These are phyloP conservation scores for Poeciliopsis presidionis DNA, from an alignment of 2,797 vertebrate species.

Conservation along the genomic window DNA sequence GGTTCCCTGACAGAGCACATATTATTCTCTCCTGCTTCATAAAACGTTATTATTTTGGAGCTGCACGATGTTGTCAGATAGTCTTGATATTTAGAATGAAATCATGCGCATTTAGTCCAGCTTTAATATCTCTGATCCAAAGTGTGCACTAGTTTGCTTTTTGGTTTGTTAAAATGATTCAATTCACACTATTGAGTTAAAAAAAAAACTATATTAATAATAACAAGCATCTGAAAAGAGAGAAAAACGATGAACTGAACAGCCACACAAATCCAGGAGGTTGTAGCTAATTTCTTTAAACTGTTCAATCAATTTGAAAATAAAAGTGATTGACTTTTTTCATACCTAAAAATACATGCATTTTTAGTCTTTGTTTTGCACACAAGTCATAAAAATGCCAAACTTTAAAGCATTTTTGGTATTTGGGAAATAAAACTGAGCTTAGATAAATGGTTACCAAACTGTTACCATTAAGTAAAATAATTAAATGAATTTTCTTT, in stretches of 20 bases:
- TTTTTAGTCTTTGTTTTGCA: not conserved
- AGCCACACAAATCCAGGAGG: not conserved
- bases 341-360: not conserved
- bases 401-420: not conserved
- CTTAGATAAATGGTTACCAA: not conserved
- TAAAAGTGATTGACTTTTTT: not conserved
- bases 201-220: not conserved
- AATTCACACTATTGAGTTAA: not conserved
- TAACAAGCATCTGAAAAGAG: not conserved
- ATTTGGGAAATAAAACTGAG: not conserved
- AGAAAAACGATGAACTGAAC: not conserved
- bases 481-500: not conserved
- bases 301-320: not conserved
- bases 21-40: constrained; percentile 1
- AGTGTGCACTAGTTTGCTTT: not conserved
- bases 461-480: not conserved
- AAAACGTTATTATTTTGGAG: constrained; percentile 40
- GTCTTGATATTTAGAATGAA: not conserved
- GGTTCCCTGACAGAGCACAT: constrained; percentile 27
- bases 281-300: not conserved
- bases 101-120: not conserved
- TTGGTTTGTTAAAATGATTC: not conserved
- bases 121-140: not conserved
- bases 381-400: not conserved
- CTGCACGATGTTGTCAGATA: constrained; percentile 13